Evolutionary conservation across 1,140 invertebrate genomes (phyloP).

Genomic region (Lepidotrigona ventralis): DNA sequence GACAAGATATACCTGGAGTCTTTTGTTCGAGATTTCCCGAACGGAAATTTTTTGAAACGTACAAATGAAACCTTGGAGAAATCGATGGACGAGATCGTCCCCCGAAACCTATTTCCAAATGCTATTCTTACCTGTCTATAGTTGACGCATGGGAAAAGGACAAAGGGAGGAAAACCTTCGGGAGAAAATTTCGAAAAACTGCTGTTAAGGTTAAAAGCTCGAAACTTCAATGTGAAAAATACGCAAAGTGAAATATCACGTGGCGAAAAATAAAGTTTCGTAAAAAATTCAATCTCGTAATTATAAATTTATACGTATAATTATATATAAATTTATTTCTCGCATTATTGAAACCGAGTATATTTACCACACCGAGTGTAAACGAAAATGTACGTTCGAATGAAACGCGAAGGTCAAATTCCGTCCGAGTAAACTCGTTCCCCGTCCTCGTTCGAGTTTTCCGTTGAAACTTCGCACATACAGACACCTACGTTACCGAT

Average conservation of each 20-base stretch:
- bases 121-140: not conserved
- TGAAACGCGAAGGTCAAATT: not conserved
- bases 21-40: slow-evolving; percentile 59
- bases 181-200: too few relatives aligned
- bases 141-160: not conserved
- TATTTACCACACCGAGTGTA: too few relatives aligned
- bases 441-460: slow-evolving; percentile 30
- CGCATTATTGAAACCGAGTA: too few relatives aligned
- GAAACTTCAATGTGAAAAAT: too few relatives aligned
- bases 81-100: not conserved
- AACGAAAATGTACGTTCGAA: not conserved
- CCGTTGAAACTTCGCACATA: slow-evolving; percentile 2
- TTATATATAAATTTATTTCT: too few relatives aligned
- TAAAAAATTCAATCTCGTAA: too few relatives aligned
- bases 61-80: slow-evolving; percentile 10
- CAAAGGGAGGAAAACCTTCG: not conserved
- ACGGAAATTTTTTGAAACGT: slow-evolving; percentile 10
- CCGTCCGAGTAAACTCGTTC: not conserved
- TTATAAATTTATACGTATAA: too few relatives aligned
- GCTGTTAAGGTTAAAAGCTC: too few relatives aligned
- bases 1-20: slow-evolving; percentile 58
- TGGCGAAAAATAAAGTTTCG: too few relatives aligned
- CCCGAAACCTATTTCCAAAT: too few relatives aligned
- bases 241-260: too few relatives aligned
- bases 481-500: slow-evolving; percentile 66